phyloP scores from a whole-genome alignment of 2,113 vertebrate genomes.

The Callopanchax toddi region DNA sequence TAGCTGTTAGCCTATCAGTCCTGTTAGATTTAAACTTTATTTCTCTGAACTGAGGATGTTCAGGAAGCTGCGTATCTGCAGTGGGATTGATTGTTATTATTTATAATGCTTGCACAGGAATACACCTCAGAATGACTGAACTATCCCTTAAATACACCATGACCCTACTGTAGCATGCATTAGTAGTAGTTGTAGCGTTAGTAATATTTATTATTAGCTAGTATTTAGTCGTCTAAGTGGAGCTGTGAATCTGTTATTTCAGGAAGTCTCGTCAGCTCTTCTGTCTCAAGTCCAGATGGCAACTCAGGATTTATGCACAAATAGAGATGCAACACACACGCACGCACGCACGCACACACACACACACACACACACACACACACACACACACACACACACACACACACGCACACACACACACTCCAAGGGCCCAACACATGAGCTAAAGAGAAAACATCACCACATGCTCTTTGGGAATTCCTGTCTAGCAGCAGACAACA shows the following conservation, averaged over 20 bases:
- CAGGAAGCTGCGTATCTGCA: no score
- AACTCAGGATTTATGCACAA: conserved; percentile 52
- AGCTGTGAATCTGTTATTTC: conserved; percentile 32
- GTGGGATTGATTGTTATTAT: no score
- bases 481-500: not conserved
- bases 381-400: conserved; percentile 1
- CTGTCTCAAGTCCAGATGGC: conserved; percentile 51
- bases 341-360: conserved; percentile 21
- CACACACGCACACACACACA: not conserved
- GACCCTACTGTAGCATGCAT: no score
- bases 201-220: conserved; percentile 16
- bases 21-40: no score
- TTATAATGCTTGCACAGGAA: no score
- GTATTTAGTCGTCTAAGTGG: conserved; percentile 26
- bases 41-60: no score
- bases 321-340: conserved; percentile 11
- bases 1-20: no score
- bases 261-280: conserved; percentile 33
- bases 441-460: not conserved
- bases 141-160: conserved; percentile 14
- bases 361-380: conserved; percentile 16
- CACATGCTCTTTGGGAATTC: not conserved
- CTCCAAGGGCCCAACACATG: not conserved
- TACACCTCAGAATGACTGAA: no score
- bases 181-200: not conserved